Conservation (phyloP, 2,113 vertebrate genomes). For the Lontra canadensis region DNA sequence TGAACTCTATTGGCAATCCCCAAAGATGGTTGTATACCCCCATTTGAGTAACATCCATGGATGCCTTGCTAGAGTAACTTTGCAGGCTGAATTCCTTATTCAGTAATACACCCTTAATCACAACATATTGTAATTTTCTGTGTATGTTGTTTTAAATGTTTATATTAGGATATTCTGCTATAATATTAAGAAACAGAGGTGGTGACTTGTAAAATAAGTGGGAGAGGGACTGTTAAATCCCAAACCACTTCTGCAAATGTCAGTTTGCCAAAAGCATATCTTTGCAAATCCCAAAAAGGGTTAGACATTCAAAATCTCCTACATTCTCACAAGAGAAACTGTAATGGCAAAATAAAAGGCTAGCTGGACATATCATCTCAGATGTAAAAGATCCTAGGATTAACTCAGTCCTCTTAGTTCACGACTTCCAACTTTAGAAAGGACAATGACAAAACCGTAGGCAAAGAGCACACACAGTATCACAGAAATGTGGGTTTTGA, state of each 20-base stretch:
- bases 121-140: neutral
- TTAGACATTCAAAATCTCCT: neutral
- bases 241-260: neutral
- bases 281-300: neutral
- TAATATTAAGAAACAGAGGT: neutral
- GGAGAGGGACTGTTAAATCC: neutral
- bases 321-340: neutral
- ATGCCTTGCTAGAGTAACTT: neutral
- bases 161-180: neutral
- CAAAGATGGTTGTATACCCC: neutral
- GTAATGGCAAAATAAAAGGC: neutral
- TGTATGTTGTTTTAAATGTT: neutral
- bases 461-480: neutral
- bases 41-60: neutral
- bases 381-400: neutral
- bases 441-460: neutral
- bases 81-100: neutral
- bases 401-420: neutral
- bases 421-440: neutral
- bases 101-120: neutral
- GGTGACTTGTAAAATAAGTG: neutral
- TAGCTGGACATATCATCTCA: neutral
- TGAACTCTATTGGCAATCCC: neutral
- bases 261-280: neutral
- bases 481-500: neutral